These are phyloP conservation scores for Drosophila mojavensis DNA, from an alignment of 1,140 invertebrate species.

Conservation along the genomic window DNA sequence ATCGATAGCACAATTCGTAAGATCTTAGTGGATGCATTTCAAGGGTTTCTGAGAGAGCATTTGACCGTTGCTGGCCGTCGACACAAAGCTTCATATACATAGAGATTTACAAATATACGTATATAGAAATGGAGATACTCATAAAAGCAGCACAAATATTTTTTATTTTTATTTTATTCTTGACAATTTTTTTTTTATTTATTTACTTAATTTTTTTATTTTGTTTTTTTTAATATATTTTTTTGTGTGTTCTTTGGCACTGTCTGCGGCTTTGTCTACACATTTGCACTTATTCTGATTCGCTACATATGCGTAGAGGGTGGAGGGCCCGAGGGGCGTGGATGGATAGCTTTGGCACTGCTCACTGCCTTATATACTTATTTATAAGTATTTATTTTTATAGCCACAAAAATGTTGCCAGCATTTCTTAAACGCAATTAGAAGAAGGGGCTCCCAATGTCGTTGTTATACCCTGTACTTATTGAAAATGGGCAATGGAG, in stretches of 20 bases:
- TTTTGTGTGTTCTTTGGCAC: conserved; percentile 31
- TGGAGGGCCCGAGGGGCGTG: not conserved
- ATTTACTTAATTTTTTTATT: not conserved
- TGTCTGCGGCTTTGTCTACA: conserved; percentile 41
- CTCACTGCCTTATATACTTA: conserved; percentile 44
- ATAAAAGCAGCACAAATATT: conserved; percentile 29
- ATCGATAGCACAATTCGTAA: conserved; percentile 14
- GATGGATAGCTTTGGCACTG: conserved; percentile 35
- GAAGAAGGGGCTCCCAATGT: conserved; percentile 53
- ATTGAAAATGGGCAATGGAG: not conserved
- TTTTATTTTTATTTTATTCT: not conserved
- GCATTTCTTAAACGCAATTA: conserved; percentile 74
- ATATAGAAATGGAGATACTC: conserved; percentile 37
- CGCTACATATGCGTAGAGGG: conserved; percentile 9
- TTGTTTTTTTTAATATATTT: conserved; percentile 10
- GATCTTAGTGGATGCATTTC: not conserved
- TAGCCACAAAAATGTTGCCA: conserved; percentile 62
- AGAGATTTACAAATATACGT: conserved; percentile 34
- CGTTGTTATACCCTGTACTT: conserved; percentile 19
- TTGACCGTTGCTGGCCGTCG: not conserved
- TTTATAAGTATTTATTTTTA: conserved; percentile 60
- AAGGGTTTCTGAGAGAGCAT: conserved; percentile 16
- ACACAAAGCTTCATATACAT: conserved; percentile 61
- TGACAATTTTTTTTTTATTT: not conserved
- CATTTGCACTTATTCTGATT: conserved; percentile 58